A percentile compares a stretch with the other conserved stretches of the same genome.
Evolutionary conservation across 2,888 invertebrate genomes (phyloP).

Genomic region (Malthinus seriepunctatus): DNA sequence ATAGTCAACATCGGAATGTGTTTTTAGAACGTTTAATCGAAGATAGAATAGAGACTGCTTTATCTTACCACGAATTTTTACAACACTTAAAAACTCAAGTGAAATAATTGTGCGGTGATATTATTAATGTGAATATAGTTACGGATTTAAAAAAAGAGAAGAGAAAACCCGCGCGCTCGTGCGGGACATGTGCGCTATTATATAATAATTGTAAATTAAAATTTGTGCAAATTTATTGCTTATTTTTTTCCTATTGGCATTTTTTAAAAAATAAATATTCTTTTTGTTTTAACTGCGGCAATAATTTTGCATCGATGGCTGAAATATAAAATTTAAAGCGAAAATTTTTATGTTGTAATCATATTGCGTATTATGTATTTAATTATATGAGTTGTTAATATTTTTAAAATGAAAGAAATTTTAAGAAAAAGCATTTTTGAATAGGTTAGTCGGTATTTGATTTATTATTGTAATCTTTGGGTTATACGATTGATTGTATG

Average conservation of each 20-base stretch:
- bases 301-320: slow-evolving; percentile 14
- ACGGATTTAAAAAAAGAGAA: too few relatives aligned
- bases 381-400: not conserved
- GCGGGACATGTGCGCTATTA: slow-evolving; percentile 1
- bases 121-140: slow-evolving; percentile 24
- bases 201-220: slow-evolving; percentile 8
- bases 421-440: slow-evolving; percentile 1
- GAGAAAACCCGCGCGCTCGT: too few relatives aligned
- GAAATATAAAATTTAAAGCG: not conserved
- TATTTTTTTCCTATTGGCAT: not conserved
- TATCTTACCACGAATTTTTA: slow-evolving; percentile 98
- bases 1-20: slow-evolving; percentile 77
- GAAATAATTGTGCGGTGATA: slow-evolving; percentile 62
- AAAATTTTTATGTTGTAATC: not conserved
- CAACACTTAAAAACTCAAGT: slow-evolving; percentile 91
- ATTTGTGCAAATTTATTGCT: slow-evolving; percentile 20
- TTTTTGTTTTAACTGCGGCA: slow-evolving; percentile 3
- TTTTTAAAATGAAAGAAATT: not conserved
- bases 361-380: not conserved
- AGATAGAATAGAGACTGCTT: slow-evolving; percentile 90
- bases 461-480: slow-evolving; percentile 11
- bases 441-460: slow-evolving; percentile 5
- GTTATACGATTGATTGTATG: slow-evolving; percentile 13
- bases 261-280: not conserved
- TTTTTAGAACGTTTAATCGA: slow-evolving; percentile 92